Conservation (phyloP, 2,797 vertebrate species). For the Halcyon leucocephala region DNA sequence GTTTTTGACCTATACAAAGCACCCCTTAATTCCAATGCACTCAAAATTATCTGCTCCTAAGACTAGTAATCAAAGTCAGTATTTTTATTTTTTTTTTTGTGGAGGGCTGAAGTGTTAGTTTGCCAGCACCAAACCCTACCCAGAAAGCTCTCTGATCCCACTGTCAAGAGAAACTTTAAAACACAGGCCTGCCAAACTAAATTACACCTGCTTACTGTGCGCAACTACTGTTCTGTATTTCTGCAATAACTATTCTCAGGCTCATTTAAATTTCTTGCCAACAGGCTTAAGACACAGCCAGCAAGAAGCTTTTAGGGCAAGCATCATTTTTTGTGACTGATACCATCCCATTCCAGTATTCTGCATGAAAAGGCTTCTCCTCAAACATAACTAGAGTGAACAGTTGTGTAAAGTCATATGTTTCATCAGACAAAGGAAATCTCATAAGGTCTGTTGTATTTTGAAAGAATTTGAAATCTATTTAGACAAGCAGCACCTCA, state of each 20-base stretch:
- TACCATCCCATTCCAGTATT: not conserved
- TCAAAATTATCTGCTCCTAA: conserved; percentile 10
- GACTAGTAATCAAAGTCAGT: not conserved
- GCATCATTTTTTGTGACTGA: not conserved
- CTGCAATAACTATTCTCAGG: not conserved
- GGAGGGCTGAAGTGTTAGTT: not conserved
- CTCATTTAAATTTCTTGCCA: not conserved
- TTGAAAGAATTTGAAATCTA: not conserved
- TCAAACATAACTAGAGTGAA: not conserved
- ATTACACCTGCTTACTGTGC: conserved; percentile 19
- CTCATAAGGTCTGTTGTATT: not conserved
- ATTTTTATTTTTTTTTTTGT: not conserved
- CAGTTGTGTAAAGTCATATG: no score
- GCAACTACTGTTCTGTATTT: not conserved
- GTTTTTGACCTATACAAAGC: not conserved
- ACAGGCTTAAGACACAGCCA: not conserved
- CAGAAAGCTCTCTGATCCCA: not conserved
- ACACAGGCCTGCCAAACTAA: not conserved
- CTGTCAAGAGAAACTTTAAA: not conserved
- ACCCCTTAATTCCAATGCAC: not conserved
- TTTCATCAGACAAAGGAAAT: not conserved
- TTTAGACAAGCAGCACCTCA: not conserved
- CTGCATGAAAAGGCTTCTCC: not conserved
- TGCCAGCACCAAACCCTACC: not conserved
- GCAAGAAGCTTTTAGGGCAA: not conserved